Evolutionary conservation across 2,888 invertebrate genomes (phyloP), one percentile per base, ranked within the genome.

Genomic region (Psylliodes chrysocephalus): DNA sequence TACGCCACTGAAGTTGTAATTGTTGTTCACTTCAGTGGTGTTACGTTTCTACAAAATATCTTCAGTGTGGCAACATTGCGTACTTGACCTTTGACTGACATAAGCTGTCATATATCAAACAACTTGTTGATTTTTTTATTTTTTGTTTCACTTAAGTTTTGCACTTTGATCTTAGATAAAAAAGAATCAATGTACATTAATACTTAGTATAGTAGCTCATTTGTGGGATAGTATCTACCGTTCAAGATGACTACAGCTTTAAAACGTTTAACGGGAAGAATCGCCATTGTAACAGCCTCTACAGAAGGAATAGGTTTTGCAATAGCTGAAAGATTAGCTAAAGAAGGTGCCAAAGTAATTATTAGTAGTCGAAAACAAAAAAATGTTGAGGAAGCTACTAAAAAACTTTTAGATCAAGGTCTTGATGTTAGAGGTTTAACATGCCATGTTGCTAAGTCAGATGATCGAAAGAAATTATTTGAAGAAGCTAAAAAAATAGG

Each of bases 291-390:
- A 5, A 96, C 96, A 52, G 96, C 94, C 7, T 95, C 95, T 1
- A 93, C 95, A 18, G 94, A 94, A 40, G 93, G 69, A 12, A 98
- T 98, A 82, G 98, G 98, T 2, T 92, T 89, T 81, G 91, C 95
- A 0, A 95, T 97, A 73, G 98, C 97, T 2, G 88, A 90, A 78
- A 86, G 95, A 63, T 85, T 98, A 51, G 95, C 90, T 5, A 84
- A 86, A 75, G 96, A 98, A 85, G 98, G 98, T 44, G 98, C 97
- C 1, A 89, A 91, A 60, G 94, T 98, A 4, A 89, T 98, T 67
- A 88, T 98, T 40, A 95, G 96, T 80, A 97, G 96, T 77, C 87
- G 98, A 64, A 96, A 94, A 80, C 88, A 93, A 78, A 84, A 86
- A 30, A 96, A 98, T 84, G 98, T 98, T 0, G 87, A 89, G 44